These are phyloP conservation scores for Glossophaga mutica DNA, from an alignment of 2,797 vertebrate species.

Conservation along the genomic window DNA sequence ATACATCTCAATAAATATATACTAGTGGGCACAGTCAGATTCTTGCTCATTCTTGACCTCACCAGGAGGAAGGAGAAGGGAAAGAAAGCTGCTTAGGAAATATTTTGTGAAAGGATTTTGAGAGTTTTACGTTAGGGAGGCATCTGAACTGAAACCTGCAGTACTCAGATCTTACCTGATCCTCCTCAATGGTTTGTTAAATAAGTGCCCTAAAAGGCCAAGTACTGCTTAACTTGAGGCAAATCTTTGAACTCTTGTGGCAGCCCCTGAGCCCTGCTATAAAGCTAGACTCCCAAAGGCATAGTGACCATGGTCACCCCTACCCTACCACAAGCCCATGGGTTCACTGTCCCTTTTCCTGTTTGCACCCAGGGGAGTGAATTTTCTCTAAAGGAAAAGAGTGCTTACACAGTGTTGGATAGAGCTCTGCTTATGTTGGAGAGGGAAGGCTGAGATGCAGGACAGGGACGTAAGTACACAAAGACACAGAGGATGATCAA, in stretches of 20 bases:
- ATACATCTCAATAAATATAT: background rate
- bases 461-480: fast-evolving
- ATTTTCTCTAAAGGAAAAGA: background rate
- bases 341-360: background rate
- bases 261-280: background rate
- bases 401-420: no score
- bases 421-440: background rate
- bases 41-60: background rate
- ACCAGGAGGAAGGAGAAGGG: background rate
- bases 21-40: no score
- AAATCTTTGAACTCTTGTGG: background rate
- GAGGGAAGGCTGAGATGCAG: background rate
- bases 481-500: background rate
- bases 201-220: background rate
- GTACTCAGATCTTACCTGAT: background rate
- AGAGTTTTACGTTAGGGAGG: background rate
- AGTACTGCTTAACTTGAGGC: background rate
- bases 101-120: background rate
- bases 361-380: background rate
- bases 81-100: background rate
- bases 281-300: background rate
- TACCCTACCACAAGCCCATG: background rate
- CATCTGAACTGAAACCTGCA: background rate
- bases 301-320: background rate
- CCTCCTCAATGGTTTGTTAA: background rate